Evolutionary conservation across 1,140 invertebrate species (phyloP).

Genomic region (Thalassaphorura encarpata): DNA sequence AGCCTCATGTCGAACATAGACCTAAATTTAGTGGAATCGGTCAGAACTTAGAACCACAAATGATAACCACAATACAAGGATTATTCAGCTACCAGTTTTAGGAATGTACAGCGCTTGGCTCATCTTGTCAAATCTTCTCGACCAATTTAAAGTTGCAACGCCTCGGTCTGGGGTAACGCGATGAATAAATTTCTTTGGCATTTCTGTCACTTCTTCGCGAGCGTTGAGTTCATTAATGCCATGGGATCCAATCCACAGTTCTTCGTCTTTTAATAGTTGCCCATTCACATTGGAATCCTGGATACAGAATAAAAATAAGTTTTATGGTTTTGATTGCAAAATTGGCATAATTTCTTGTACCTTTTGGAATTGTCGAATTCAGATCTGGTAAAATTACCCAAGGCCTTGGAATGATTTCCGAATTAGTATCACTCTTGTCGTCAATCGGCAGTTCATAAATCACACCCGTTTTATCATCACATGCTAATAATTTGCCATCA

Average conservation of each 20-base stretch:
- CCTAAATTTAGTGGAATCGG: constrained; percentile 38
- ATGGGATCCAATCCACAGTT: constrained; percentile 71
- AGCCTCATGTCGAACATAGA: constrained; percentile 95
- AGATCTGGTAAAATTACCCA: constrained; percentile 84
- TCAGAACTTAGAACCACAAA: constrained; percentile 15
- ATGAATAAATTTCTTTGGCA: constrained; percentile 86
- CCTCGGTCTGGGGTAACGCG: constrained; percentile 64
- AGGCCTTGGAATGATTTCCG: constrained; percentile 52
- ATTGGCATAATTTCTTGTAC: background rate
- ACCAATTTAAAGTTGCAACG: constrained; percentile 64
- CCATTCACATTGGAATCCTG: constrained; percentile 95
- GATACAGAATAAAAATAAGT: background rate
- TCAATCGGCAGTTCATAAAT: constrained; percentile 53
- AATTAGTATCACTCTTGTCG: background rate
- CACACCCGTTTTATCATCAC: constrained; percentile 93
- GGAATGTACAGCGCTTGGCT: constrained; percentile 47
- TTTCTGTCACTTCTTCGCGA: too few species aligned
- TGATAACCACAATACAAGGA: background rate
- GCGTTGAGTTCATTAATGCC: constrained; percentile 71
- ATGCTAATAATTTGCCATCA: constrained; percentile 75
- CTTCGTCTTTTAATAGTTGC: constrained; percentile 81
- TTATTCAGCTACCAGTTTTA: constrained; percentile 55
- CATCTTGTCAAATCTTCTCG: constrained; percentile 45
- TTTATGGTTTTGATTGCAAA: background rate
- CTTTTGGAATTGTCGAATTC: constrained; percentile 35